Evolutionary conservation across 1,140 invertebrate species (phyloP), one percentile per base, ranked within the genome.

Genomic region (Halyomorpha halys): DNA sequence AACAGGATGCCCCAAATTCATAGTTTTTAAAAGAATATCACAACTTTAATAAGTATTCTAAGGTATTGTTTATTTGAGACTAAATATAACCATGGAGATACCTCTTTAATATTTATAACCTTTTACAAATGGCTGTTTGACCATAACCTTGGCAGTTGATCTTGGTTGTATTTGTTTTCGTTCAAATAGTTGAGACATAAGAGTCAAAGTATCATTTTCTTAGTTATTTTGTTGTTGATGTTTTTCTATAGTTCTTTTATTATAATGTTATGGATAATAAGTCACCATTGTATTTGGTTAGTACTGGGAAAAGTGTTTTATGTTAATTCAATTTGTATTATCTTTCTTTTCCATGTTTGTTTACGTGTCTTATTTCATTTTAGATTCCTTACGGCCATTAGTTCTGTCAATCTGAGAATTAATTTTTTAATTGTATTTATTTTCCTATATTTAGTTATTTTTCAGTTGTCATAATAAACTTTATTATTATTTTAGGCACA

Each of bases 401-500:
- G 34, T 39, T 8, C 27, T 30, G 8, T 30, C 8, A 4, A 8
- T 4, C 27, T 30, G 3, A 30, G 3, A n/a, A 30, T 39, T 39
- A 39, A 11, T 39, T 11, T 39, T n/a, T 39, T 39, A 11, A 13
- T 13, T 39, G 34, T 13, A 8, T 39, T 13, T 39, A 13, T 39
- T 39, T 39, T 8, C 6, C 1, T 11, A 6, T 39, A 39, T 11
- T 39, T 9, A 39, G 11, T 39, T 39, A 39, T 11, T 39, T 39
- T 13, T 39, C 6, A 11, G 5, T 39, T 39, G 11, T 39, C 6
- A 39, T 11, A 13, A 39, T 39, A 39, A 39, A 39, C 4, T 30
- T 39, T 30, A 30, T 39, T 39, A 11, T 39, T 13, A 6, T 39
- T 74, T 61, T 67, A 85, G 83, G 83, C 83, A 19, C 83, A 85